Conservation (phyloP, 2,797 vertebrate genomes). For the Siniperca undulata region DNA sequence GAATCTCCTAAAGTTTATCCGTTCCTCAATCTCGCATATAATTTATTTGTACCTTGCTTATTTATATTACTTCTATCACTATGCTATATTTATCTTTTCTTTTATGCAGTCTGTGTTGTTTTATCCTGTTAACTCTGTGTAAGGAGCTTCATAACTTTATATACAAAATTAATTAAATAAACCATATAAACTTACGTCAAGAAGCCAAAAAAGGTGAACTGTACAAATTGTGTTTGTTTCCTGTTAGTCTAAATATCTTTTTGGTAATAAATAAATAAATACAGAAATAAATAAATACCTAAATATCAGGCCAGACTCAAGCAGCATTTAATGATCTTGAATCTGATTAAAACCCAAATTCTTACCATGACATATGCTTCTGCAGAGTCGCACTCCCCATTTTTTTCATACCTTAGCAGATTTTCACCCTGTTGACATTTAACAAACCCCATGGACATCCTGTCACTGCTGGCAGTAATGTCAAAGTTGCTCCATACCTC, state of each 20-base stretch:
- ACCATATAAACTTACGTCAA: too few species aligned
- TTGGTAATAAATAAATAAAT: too few species aligned
- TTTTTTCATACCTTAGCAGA: neutral
- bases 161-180: too few species aligned
- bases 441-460: slow-evolving; percentile 9
- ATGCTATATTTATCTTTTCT: too few species aligned
- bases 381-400: neutral
- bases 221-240: neutral
- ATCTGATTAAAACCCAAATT: slow-evolving; percentile 10
- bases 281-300: too few species aligned
- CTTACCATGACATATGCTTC: neutral
- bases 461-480: slow-evolving; percentile 23
- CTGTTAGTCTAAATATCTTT: neutral
- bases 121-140: too few species aligned
- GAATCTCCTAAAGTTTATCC: too few species aligned
- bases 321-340: neutral
- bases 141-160: too few species aligned
- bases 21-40: too few species aligned
- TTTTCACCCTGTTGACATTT: slow-evolving; percentile 29
- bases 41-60: too few species aligned
- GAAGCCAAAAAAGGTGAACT: neutral
- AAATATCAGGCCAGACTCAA: neutral
- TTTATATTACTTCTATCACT: too few species aligned
- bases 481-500: slow-evolving; percentile 8
- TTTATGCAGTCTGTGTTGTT: too few species aligned